Evolutionary conservation across 2,797 vertebrate genomes (phyloP).

Genomic region (Parotocinclus haroldoi): DNA sequence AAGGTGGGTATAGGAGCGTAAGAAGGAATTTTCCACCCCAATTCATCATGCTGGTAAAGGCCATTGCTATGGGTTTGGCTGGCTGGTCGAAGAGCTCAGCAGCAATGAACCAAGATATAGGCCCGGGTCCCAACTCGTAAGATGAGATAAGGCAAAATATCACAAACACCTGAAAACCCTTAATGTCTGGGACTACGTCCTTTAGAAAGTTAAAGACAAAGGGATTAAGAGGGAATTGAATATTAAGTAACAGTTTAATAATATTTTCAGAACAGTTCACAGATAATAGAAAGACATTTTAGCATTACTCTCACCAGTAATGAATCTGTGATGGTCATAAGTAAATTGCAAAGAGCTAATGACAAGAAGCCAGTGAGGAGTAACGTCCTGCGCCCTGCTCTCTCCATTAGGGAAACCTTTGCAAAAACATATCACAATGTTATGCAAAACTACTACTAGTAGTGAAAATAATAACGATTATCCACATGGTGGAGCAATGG

Average conservation of each 20-base stretch:
- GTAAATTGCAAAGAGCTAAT: conserved; percentile 63
- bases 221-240: not conserved
- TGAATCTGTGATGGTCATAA: conserved; percentile 70
- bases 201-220: conserved; percentile 17
- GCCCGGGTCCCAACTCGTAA: conserved; percentile 64
- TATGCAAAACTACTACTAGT: not conserved
- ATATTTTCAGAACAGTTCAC: too few relatives aligned
- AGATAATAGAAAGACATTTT: not conserved
- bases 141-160: conserved; percentile 67
- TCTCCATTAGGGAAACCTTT: conserved; percentile 69
- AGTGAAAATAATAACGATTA: too few relatives aligned
- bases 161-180: conserved; percentile 61
- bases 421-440: conserved; percentile 1
- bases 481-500: too few relatives aligned
- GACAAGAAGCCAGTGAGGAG: conserved; percentile 65
- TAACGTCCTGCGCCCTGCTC: conserved; percentile 57
- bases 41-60: conserved; percentile 72
- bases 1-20: conserved; percentile 64
- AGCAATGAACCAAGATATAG: conserved; percentile 71
- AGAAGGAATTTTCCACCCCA: conserved; percentile 71
- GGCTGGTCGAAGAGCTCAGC: conserved; percentile 69
- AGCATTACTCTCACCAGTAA: conserved; percentile 61
- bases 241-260: not conserved
- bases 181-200: conserved; percentile 60
- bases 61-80: conserved; percentile 63